These are phyloP conservation scores for Anadara kagoshimensis DNA, from an alignment of 1,140 invertebrate genomes.

Conservation along the genomic window DNA sequence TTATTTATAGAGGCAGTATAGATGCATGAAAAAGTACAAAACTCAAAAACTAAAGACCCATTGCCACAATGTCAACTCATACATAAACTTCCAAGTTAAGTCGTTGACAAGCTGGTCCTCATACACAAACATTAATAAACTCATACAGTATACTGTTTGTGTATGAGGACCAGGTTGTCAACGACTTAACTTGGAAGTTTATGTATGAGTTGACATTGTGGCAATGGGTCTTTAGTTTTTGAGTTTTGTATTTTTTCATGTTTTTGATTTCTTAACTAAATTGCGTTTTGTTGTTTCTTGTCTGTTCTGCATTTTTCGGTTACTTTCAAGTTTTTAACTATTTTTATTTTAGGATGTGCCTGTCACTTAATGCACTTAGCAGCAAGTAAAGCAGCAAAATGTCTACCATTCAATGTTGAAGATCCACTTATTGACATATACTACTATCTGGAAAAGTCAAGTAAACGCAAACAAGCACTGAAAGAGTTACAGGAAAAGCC, in stretches of 20 bases:
- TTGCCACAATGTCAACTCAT: not conserved
- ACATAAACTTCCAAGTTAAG: too few species aligned
- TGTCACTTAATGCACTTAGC: slow-evolving; percentile 39
- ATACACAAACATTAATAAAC: too few species aligned
- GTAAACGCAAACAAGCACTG: slow-evolving; percentile 21
- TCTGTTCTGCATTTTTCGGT: not conserved
- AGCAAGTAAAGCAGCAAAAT: slow-evolving; percentile 34
- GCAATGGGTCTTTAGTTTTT: not conserved
- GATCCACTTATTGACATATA: slow-evolving; percentile 36
- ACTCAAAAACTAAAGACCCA: not conserved
- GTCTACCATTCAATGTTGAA: slow-evolving; percentile 19
- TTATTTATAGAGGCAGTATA: too few species aligned
- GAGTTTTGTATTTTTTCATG: not conserved
- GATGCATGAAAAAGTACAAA: too few species aligned
- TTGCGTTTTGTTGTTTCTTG: not conserved
- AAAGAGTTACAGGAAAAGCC: slow-evolving; percentile 27
- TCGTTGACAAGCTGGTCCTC: too few species aligned
- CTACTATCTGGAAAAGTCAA: slow-evolving; percentile 39
- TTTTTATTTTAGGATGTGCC: slow-evolving; percentile 27
- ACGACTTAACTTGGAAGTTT: too few species aligned
- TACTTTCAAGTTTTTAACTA: not conserved
- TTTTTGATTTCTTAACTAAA: not conserved
- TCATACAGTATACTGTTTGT: too few species aligned
- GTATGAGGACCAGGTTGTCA: too few species aligned
- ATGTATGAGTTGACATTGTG: too few species aligned